Conservation (phyloP, 2,888 invertebrate species). For the Ischnura elegans region DNA sequence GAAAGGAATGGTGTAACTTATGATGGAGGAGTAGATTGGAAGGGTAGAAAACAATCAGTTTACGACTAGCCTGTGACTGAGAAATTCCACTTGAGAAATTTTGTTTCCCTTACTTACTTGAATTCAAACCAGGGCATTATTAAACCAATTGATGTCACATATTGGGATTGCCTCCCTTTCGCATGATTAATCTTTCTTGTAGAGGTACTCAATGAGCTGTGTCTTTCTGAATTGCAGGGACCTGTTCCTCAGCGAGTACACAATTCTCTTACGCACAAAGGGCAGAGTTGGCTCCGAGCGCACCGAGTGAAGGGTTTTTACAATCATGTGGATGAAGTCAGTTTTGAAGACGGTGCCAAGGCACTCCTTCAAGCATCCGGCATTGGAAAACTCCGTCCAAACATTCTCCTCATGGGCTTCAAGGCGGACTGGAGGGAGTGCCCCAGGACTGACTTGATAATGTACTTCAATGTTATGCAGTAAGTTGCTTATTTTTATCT, state of each 20-base stretch:
- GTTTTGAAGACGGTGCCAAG: slow-evolving; percentile 88
- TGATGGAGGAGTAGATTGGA: too few species aligned
- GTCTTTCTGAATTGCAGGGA: slow-evolving; percentile 77
- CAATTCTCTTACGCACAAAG: slow-evolving; percentile 85
- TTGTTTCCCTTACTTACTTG: too few species aligned
- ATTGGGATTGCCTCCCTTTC: background rate
- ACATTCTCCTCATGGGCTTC: slow-evolving; percentile 96
- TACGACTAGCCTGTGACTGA: too few species aligned
- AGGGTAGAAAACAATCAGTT: too few species aligned
- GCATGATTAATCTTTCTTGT: background rate
- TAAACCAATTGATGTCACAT: too few species aligned
- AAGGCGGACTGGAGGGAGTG: slow-evolving; percentile 93
- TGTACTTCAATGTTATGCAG: slow-evolving; percentile 97
- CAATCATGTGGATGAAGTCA: slow-evolving; percentile 83
- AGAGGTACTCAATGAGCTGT: background rate
- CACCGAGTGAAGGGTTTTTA: slow-evolving; percentile 95
- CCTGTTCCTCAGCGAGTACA: slow-evolving; percentile 84
- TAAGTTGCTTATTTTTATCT: slow-evolving; percentile 79
- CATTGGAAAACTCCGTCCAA: slow-evolving; percentile 94
- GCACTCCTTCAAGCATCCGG: slow-evolving; percentile 93
- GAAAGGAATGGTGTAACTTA: too few species aligned
- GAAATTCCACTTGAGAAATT: too few species aligned
- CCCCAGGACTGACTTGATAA: slow-evolving; percentile 86
- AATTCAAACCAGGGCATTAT: too few species aligned
- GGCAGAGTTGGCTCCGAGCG: slow-evolving; percentile 88